phyloP scores from a whole-genome alignment of 2,888 invertebrate genomes.

The Drosophila vallismaia region DNA sequence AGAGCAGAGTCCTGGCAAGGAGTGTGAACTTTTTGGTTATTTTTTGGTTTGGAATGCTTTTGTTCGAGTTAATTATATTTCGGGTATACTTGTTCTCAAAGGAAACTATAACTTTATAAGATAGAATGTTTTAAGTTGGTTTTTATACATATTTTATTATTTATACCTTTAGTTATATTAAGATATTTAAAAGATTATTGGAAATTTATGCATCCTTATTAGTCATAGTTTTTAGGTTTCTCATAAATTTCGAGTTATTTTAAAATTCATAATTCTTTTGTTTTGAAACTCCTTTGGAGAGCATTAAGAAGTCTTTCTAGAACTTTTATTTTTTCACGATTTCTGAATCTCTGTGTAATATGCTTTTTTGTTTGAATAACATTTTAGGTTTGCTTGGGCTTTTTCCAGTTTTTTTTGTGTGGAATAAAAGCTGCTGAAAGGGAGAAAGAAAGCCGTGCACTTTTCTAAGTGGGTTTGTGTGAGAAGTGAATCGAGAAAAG shows the following conservation, averaged over 20 bases:
- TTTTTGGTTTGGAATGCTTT: background rate
- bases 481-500: slow-evolving; percentile 22
- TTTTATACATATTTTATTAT: too few relatives aligned
- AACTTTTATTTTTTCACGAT: background rate
- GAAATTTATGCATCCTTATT: too few relatives aligned
- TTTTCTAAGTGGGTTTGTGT: slow-evolving; percentile 36
- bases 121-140: too few relatives aligned
- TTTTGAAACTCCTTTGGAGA: background rate
- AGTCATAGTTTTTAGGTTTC: too few relatives aligned
- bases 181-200: too few relatives aligned
- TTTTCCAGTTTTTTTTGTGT: slow-evolving; percentile 5
- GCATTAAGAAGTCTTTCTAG: background rate
- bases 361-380: slow-evolving; percentile 45
- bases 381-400: slow-evolving; percentile 39
- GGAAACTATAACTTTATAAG: background rate
- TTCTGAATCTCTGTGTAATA: slow-evolving; percentile 3
- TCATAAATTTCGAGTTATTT: too few relatives aligned
- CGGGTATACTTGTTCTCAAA: background rate
- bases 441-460: slow-evolving; percentile 33
- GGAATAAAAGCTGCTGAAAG: slow-evolving; percentile 21
- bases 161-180: too few relatives aligned
- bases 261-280: background rate
- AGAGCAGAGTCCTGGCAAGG: background rate
- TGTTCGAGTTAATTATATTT: background rate
- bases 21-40: background rate